Evolutionary conservation across 2,888 invertebrate genomes (phyloP).

Genomic region (Amphipoea oculea): DNA sequence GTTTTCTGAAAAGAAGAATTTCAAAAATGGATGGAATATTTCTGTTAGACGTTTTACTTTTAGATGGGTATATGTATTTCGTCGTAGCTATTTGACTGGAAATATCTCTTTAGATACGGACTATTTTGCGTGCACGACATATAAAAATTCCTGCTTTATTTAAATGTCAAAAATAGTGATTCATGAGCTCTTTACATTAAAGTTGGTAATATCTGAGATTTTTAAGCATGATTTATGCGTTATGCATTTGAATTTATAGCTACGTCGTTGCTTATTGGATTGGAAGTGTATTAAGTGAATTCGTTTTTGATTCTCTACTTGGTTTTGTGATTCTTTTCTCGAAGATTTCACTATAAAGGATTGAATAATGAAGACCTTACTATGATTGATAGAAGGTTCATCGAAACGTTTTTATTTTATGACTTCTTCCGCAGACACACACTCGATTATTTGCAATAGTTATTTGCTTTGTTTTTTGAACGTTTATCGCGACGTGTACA

Average conservation of each 20-base stretch:
- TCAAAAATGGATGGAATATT: constrained; percentile 26
- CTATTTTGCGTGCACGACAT: constrained; percentile 18
- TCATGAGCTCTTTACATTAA: constrained; percentile 40
- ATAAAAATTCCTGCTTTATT: constrained; percentile 49
- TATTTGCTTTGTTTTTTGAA: not conserved
- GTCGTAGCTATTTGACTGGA: constrained; percentile 30
- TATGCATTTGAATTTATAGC: constrained; percentile 36
- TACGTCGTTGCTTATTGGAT: constrained; percentile 28
- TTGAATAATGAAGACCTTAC: not conserved
- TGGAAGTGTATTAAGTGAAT: constrained; percentile 26
- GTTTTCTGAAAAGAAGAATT: constrained; percentile 36
- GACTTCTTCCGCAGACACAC: no score
- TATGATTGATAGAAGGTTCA: not conserved
- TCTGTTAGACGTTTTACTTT: constrained; percentile 31
- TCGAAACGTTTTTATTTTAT: not conserved
- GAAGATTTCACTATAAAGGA: not conserved
- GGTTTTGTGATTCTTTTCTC: not conserved
- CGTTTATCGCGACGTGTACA: not conserved
- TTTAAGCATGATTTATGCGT: constrained; percentile 43
- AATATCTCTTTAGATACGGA: constrained; percentile 32
- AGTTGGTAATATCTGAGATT: constrained; percentile 38
- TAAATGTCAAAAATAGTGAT: constrained; percentile 48
- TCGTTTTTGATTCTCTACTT: constrained; percentile 5
- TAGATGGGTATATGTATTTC: constrained; percentile 1
- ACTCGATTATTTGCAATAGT: no score